Conservation (phyloP, 2,888 invertebrate species). For the Pantelozetes paolii region DNA sequence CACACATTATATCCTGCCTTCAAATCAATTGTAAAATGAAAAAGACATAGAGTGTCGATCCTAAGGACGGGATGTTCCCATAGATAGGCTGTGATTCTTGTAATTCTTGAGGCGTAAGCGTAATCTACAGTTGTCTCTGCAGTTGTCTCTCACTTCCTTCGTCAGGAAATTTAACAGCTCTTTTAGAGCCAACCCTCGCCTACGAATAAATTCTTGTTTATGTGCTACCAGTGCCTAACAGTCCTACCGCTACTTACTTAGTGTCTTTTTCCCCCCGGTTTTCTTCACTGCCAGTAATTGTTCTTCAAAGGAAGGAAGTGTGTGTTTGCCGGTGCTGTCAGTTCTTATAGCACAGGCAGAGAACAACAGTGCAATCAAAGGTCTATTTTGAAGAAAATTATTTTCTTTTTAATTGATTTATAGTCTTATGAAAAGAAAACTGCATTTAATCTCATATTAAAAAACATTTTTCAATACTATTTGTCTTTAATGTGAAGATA, state of each 20-base stretch:
- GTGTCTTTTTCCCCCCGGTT: slow-evolving; percentile 27
- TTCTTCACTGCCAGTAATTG: slow-evolving; percentile 25
- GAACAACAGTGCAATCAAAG: background rate
- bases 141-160: slow-evolving; percentile 35
- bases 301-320: slow-evolving; percentile 36
- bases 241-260: slow-evolving; percentile 33
- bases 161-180: slow-evolving; percentile 32
- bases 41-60: slow-evolving; percentile 25
- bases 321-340: slow-evolving; percentile 6
- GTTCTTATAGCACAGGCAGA: background rate
- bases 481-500: slow-evolving; percentile 15
- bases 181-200: slow-evolving; percentile 35
- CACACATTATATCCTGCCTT: slow-evolving; percentile 33
- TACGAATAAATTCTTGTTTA: slow-evolving; percentile 35
- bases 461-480: background rate
- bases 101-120: slow-evolving; percentile 38
- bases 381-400: slow-evolving; percentile 27
- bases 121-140: slow-evolving; percentile 11
- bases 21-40: slow-evolving; percentile 26
- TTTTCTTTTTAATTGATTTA: slow-evolving; percentile 29
- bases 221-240: background rate
- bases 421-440: too few relatives aligned
- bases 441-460: background rate
- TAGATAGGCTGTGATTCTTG: slow-evolving; percentile 31
- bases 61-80: slow-evolving; percentile 32